Percentiles rank a stretch among this genome's conserved stretches.
Conservation (phyloP, 2,113 vertebrate genomes). For the Prinia subflava region DNA sequence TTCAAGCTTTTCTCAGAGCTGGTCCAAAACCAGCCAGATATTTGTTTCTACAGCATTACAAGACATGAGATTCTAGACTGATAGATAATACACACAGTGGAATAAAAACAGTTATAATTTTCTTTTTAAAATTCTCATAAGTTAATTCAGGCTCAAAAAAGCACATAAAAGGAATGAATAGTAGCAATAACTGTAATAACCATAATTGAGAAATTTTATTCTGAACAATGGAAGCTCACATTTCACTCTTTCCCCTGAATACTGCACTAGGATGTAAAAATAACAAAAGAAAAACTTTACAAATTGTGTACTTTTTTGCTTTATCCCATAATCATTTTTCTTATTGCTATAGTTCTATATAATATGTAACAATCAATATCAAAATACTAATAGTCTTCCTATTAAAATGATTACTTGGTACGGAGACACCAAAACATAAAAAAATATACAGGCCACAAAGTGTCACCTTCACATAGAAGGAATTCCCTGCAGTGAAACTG, state of each 20-base stretch:
- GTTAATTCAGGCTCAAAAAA: background rate
- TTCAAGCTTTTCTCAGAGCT: background rate
- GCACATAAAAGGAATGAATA: background rate
- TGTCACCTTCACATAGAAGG: conserved; percentile 56
- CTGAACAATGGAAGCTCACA: background rate
- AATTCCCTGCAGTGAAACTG: conserved; percentile 51
- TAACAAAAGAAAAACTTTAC: background rate
- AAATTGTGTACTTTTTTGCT: background rate
- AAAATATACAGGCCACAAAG: conserved; percentile 14
- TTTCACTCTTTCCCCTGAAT: background rate
- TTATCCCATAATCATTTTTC: background rate
- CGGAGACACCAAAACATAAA: background rate
- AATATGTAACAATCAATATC: background rate
- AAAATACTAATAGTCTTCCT: background rate
- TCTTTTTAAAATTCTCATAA: background rate
- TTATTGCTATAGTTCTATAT: background rate
- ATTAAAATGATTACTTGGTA: background rate
- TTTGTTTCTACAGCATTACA: background rate
- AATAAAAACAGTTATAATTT: background rate
- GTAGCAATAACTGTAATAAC: background rate
- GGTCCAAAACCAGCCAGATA: background rate
- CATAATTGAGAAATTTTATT: background rate
- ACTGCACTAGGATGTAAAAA: background rate
- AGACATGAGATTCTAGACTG: background rate
- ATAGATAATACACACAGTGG: background rate